Evolutionary conservation across 2,113 vertebrate species (phyloP), one percentile per base, ranked within the genome.

Genomic region (Eclectus roratus): DNA sequence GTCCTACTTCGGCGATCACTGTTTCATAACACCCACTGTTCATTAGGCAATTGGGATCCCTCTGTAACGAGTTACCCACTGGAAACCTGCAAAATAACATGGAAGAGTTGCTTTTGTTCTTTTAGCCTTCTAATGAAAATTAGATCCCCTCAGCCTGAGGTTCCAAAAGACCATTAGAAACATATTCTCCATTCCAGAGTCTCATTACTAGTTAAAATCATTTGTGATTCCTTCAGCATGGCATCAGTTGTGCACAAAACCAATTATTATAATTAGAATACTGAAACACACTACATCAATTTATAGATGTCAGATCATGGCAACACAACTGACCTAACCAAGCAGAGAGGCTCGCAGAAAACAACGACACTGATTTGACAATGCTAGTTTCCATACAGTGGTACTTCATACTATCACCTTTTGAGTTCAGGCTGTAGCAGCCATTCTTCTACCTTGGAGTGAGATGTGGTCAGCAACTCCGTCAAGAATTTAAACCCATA

Each of bases 21-120:
- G 69, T 78, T 86, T 70, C 68, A 13, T 61, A 70, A 86, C 33
- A 29, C 9, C 31, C 69, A 43, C 1, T 46, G 72, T 27, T 74
- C 29, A 60, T 8, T 29, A 13, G 25, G 82, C 71, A 88, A 24
- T 6, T 2, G 8, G 72, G 69, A 87, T 71, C 73, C 43, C 60
- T 78, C 83, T 13, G 28, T 50, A 73, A 49, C 0, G 5, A 85
- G 27, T 49, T 13, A 19, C 44, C 29, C 7, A 0, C 50, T 1
- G 0, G 3, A 63, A 89, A n/a, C 68, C 85, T 24, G 33, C 1
- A 1, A 33, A 15, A 61, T 29, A 9, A 9, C 3, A n/a, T 0
- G 18, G 16, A 78, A 31, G 28, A 35, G 5, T 6, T 52, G 27
- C 8, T 77, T 85, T 77, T 77, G 71, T 69, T 90, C 88, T 50